Percentiles rank a stretch among this genome's conserved stretches.
phyloP scores from a whole-genome alignment of 2,797 vertebrate genomes.

The Odontamblyopus rebecca region DNA sequence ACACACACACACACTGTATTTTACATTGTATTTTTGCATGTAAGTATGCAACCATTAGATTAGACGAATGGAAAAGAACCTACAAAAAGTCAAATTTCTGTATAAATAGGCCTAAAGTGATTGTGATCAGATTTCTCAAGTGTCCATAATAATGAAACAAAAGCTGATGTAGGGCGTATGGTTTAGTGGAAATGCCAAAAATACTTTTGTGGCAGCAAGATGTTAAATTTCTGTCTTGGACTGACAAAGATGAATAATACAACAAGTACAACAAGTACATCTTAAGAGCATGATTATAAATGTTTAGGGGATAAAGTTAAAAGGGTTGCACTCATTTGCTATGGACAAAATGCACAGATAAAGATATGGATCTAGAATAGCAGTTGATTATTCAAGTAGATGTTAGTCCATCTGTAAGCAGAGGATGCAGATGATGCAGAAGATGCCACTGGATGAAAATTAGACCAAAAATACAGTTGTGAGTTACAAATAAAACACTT shows the following conservation, averaged over 20 bases:
- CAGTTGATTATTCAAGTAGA: neutral
- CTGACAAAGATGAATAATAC: too few relatives aligned
- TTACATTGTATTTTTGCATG: neutral
- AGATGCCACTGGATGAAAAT: neutral
- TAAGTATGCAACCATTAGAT: neutral
- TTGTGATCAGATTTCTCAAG: too few relatives aligned
- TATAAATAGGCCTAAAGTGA: neutral
- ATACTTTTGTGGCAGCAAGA: too few relatives aligned
- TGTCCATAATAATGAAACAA: too few relatives aligned
- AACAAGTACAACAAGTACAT: too few relatives aligned
- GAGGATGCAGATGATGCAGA: neutral
- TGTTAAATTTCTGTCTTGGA: too few relatives aligned
- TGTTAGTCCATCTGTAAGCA: neutral
- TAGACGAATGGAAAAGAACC: too few relatives aligned
- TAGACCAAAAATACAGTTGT: neutral
- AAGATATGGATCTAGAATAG: neutral
- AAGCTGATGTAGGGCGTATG: too few relatives aligned
- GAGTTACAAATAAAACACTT: slow-evolving; percentile 8
- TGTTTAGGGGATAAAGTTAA: neutral
- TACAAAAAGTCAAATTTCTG: neutral
- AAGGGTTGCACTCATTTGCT: neutral
- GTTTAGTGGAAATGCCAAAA: too few relatives aligned
- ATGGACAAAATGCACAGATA: neutral
- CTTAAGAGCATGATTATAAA: too few relatives aligned
- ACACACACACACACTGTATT: neutral